Evolutionary conservation across 1,140 invertebrate genomes (phyloP).

Genomic region (Diuraphis noxia): DNA sequence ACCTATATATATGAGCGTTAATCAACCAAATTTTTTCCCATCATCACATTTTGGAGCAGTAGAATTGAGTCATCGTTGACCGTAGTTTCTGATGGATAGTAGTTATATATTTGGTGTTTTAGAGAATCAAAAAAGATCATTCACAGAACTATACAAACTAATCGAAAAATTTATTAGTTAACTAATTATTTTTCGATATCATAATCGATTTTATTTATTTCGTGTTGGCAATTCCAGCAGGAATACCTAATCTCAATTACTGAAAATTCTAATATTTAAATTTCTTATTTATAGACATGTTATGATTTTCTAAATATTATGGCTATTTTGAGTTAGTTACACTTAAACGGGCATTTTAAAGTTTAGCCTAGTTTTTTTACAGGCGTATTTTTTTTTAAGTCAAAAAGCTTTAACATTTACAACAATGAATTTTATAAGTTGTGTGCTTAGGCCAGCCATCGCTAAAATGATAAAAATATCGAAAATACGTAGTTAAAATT

Average conservation of each 20-base stretch:
- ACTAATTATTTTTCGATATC: neutral
- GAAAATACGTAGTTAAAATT: neutral
- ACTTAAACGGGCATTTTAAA: neutral
- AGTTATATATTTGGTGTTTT: neutral
- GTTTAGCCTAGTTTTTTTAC: neutral
- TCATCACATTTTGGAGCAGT: neutral
- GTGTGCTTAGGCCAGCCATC: neutral
- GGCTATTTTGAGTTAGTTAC: neutral
- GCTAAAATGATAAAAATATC: neutral
- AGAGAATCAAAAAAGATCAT: no score
- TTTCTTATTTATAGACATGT: neutral
- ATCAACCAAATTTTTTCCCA: neutral
- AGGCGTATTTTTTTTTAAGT: neutral
- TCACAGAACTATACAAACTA: no score
- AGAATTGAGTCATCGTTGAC: neutral
- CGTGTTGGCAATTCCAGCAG: neutral
- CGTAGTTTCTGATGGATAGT: neutral
- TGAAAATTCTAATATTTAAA: neutral
- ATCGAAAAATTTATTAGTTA: no score
- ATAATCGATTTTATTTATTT: neutral
- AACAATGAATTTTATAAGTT: neutral
- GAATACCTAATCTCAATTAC: neutral
- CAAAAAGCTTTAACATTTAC: neutral
- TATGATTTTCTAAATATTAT: neutral
- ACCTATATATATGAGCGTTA: no score